Evolutionary conservation across 2,888 invertebrate genomes (phyloP), one percentile per base, ranked within the genome.

Genomic region (Podabrus alpinus): DNA sequence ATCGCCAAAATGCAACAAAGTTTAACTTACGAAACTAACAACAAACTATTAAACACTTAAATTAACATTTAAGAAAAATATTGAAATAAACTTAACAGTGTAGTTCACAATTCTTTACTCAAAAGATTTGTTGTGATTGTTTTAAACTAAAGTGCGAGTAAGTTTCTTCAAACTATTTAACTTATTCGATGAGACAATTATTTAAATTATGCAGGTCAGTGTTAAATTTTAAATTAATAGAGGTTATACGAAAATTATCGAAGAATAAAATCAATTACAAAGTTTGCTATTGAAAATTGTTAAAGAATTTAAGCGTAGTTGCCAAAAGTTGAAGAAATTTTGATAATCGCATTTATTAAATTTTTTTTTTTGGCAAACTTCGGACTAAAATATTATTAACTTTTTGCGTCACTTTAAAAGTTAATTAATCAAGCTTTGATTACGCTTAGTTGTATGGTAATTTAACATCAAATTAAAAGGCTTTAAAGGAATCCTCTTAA

Each of bases 1-100:
- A 67, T 61, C n/a, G 59, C 25, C 17, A 16, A 59, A 62, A 71
- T 45, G 61, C 17, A 68, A 72, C 68, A 71, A 75, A 75, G 71
- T 71, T 16, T 25, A 68, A 61, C 59, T 75, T 69, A 68, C 71
- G 72, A 61, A 75, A 71, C 67, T 74, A 45, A 45, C 13, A 45
- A 45, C 45, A 45, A 45, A 45, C 45, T 45, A 45, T 45, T 45
- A n/a, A 45, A 9, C 45, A 45, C 13, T 45, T 45, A 5, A n/a
- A 45, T n/a, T 45, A n/a, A n/a, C n/a, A 45, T n/a, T 45, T n/a
- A n/a, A 45, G n/a, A 45, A n/a, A 45, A 5, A 29, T 1, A 0
- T 45, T 45, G 0, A 29, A n/a, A n/a, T n/a, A 45, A 45, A n/a
- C n/a, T 45, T n/a, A n/a, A n/a, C 45, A n/a, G 45, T 45, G 45